Conservation (phyloP, 1,140 invertebrate genomes). For the Bombus cullumanus region DNA sequence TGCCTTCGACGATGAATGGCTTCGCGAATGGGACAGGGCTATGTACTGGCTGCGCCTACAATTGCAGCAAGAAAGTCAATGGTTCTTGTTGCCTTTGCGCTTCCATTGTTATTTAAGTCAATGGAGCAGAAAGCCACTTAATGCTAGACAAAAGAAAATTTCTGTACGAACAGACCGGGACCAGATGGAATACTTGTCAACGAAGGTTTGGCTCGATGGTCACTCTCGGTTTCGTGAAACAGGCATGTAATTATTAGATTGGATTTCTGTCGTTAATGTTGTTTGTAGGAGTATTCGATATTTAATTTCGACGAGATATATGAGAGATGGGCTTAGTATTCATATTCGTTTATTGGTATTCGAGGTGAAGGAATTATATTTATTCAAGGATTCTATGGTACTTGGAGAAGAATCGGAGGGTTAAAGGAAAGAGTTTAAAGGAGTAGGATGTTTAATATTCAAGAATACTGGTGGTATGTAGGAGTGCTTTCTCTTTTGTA, state of each 20-base stretch:
- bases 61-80: slow-evolving; percentile 42
- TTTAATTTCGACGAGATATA: not conserved
- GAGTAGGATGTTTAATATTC: not conserved
- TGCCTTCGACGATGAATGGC: slow-evolving; percentile 14
- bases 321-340: no score
- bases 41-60: slow-evolving; percentile 6
- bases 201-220: slow-evolving; percentile 12
- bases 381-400: not conserved
- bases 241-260: not conserved
- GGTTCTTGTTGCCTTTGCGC: slow-evolving; percentile 45
- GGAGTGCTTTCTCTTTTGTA: not conserved
- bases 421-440: not conserved
- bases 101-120: slow-evolving; percentile 46
- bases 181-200: no score
- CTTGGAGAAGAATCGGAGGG: not conserved
- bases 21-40: not conserved
- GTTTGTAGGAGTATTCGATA: not conserved
- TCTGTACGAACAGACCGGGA: slow-evolving; percentile 2
- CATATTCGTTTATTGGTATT: not conserved
- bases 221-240: slow-evolving; percentile 12
- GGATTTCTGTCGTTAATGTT: not conserved
- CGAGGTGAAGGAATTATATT: not conserved
- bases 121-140: slow-evolving; percentile 30
- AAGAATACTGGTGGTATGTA: not conserved
- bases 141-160: slow-evolving; percentile 33